A percentile compares a stretch with the other conserved stretches of the same genome.
phyloP scores from a whole-genome alignment of 2,888 invertebrate genomes.

The Microplitis manilae region DNA sequence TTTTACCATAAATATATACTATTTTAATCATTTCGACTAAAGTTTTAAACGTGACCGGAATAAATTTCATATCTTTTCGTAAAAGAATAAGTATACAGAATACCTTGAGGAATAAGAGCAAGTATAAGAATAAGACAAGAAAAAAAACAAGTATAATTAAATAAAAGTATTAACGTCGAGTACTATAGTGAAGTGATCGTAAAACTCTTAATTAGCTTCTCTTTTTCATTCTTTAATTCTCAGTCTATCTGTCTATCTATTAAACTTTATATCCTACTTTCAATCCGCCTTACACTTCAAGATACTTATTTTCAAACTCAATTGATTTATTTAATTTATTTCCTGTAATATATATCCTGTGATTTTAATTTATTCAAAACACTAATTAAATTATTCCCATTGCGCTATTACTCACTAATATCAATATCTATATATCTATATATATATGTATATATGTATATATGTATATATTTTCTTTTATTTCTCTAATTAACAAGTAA shows the following conservation, averaged over 20 bases:
- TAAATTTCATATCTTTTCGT: slow-evolving; percentile 52
- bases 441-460: no score
- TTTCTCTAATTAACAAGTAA: background rate
- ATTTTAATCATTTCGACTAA: slow-evolving; percentile 44
- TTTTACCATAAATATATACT: background rate
- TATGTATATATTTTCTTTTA: background rate
- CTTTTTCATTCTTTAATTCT: slow-evolving; percentile 31
- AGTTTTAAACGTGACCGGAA: slow-evolving; percentile 55
- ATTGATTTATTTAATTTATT: background rate
- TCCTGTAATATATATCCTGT: background rate
- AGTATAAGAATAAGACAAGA: background rate
- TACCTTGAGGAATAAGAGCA: background rate
- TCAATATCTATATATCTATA: no score
- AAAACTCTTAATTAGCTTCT: slow-evolving; percentile 47
- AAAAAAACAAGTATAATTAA: background rate
- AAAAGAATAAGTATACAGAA: slow-evolving; percentile 32
- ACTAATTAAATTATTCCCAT: no score
- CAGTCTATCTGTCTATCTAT: slow-evolving; percentile 22
- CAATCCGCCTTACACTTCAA: background rate
- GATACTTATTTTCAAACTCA: background rate
- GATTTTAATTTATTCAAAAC: no score
- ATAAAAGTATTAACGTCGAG: slow-evolving; percentile 13
- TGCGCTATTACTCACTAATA: no score
- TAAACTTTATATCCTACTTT: background rate
- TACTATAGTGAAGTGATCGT: slow-evolving; percentile 26